These are phyloP conservation scores for Ylistrum balloti DNA, from an alignment of 1,140 invertebrate genomes.

Conservation along the genomic window DNA sequence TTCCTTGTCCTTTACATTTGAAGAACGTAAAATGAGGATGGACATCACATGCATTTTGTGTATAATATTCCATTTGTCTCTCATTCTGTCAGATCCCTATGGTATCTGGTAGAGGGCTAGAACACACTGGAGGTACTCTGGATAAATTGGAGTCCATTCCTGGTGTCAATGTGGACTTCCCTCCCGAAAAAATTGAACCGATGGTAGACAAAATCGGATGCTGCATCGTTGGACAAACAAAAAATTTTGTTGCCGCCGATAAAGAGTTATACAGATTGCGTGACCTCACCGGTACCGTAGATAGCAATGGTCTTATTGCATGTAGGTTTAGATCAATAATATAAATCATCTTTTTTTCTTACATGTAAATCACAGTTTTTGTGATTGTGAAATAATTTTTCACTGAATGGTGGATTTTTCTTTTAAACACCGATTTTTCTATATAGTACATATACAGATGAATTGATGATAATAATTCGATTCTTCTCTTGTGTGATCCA, in stretches of 20 bases:
- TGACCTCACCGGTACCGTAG: constrained; percentile 85
- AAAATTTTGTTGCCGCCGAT: constrained; percentile 84
- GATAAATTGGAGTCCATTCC: constrained; percentile 87
- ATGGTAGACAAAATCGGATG: constrained; percentile 82
- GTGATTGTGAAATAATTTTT: no score
- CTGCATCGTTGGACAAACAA: constrained; percentile 85
- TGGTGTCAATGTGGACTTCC: constrained; percentile 75
- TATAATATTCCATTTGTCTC: not conserved
- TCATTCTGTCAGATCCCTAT: constrained; percentile 84
- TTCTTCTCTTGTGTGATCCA: no score
- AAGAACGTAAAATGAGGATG: no score
- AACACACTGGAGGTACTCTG: constrained; percentile 85
- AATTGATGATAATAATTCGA: no score
- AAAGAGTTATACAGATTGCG: constrained; percentile 83
- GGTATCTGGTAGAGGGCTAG: constrained; percentile 85
- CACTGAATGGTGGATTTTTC: no score
- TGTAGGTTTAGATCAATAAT: not conserved
- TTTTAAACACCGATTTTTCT: no score
- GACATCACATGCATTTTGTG: no score
- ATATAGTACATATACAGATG: no score
- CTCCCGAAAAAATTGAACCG: not conserved
- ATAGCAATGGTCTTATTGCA: constrained; percentile 82
- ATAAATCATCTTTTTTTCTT: no score
- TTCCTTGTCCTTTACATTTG: no score
- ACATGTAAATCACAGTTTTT: no score